Base-by-base conservation (phyloP, 2,797 vertebrate species). In the Hoplostethus mediterraneus region DNA sequence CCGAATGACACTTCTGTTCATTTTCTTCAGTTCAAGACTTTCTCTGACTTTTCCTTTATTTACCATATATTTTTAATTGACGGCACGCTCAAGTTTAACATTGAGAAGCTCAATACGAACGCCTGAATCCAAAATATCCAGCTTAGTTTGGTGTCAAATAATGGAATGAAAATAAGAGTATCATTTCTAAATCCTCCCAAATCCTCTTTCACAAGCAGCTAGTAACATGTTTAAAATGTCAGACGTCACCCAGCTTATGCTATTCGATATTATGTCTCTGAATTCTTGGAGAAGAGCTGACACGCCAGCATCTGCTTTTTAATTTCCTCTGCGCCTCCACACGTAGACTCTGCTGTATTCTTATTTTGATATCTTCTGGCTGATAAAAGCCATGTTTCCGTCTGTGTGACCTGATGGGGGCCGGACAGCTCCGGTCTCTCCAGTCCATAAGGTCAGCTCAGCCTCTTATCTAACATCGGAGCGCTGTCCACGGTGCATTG, bases 191-290 rank as follows among this genome's bases (percentile, higher is more conserved):
- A 90, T 85, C 81, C 82, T 62, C 63, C 49, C 11, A 89, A 92
- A 90, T 90, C 87, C 84, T 80, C 83, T 86, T 89, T 81, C 75
- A 79, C 82, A 82, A 88, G 88, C 84, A 84, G 81, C 79, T 83
- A 66, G 80, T 82, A 90, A 90, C 83, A 85, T 67, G 62, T 88
- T 84, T 87, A 63, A 82, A 90, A 83, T 91, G 86, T 87, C 84
- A 86, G 71, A 74, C 56, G 71, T 81, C 82, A 81, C 78, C 84
- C 62, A 63, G 84, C 75, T 90, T 90, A 89, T 71, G 70, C 71
- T 77, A 78, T 78, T 85, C 60, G 58, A 52, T 66, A 59, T 77
- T 75, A 51, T 72, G 65, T 74, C 66, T 67, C 75, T 60, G 77
- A 55, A 68, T 38, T 55, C 81, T 58, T 75, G 82, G 81, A 82